A percentile compares a stretch with the other conserved stretches of the same genome.
phyloP scores from a whole-genome alignment of 2,888 invertebrate species.

The Caradrina clavipalpis region DNA sequence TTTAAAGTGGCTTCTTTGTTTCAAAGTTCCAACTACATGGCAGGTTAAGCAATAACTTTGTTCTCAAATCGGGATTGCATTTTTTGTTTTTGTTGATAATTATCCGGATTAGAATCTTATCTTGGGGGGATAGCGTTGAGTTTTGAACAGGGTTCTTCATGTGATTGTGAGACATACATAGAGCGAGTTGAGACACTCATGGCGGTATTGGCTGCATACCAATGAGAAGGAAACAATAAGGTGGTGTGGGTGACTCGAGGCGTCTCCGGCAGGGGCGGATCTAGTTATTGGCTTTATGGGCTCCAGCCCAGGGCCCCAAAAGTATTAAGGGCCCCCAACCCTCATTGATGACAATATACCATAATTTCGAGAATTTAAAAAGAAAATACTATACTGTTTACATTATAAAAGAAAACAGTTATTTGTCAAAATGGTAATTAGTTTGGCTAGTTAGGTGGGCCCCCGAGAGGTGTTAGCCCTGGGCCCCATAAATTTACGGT shows the following conservation, averaged over 20 bases:
- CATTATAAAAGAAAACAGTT: too few relatives aligned
- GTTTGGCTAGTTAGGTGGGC: too few relatives aligned
- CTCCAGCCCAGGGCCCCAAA: too few relatives aligned
- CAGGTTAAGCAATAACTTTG: conserved; percentile 14
- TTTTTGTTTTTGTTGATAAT: conserved; percentile 16
- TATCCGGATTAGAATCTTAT: conserved; percentile 25
- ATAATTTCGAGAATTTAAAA: too few relatives aligned
- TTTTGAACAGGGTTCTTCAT: conserved; percentile 19
- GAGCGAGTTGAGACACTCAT: conserved; percentile 63
- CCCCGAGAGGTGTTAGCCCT: too few relatives aligned
- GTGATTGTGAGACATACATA: conserved; percentile 48
- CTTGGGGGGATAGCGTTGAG: conserved; percentile 27
- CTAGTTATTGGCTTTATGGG: too few relatives aligned
- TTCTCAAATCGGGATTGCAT: conserved; percentile 40
- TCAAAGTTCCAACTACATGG: conserved; percentile 4
- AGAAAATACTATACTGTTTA: too few relatives aligned
- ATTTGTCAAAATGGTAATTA: too few relatives aligned
- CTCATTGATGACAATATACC: too few relatives aligned
- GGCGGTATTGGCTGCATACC: conserved; percentile 74
- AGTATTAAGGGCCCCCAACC: too few relatives aligned
- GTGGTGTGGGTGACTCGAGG: conserved; percentile 67
- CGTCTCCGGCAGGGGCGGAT: too few relatives aligned
- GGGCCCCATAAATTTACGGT: too few relatives aligned
- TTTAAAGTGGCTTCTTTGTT: conserved; percentile 11
- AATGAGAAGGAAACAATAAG: conserved; percentile 73